Conservation (phyloP, 1,140 invertebrate species). For the Vollenhovia emeryi region DNA sequence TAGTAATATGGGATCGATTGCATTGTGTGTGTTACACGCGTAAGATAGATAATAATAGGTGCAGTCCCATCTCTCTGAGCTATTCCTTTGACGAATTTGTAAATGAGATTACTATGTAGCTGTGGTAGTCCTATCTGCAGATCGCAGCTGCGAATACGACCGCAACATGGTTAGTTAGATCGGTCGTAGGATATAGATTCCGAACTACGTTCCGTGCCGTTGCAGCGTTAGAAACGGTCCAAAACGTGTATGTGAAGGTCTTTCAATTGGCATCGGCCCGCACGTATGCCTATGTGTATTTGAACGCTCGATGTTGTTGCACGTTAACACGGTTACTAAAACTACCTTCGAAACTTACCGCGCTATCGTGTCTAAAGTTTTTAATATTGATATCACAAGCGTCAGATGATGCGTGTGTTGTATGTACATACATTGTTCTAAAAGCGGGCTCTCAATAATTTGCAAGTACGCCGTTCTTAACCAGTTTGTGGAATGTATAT, state of each 20-base stretch:
- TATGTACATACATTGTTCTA: background rate
- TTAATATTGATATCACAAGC: background rate
- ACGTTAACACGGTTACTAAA: background rate
- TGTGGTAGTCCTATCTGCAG: conserved; percentile 24
- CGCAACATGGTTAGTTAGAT: conserved; percentile 33
- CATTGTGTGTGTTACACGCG: conserved; percentile 5
- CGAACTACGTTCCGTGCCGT: background rate
- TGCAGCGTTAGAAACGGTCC: conserved; percentile 30
- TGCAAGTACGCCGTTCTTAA: background rate
- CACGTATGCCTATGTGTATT: background rate
- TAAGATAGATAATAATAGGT: conserved; percentile 14
- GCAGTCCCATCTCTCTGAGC: conserved; percentile 17
- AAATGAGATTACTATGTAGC: conserved; percentile 58
- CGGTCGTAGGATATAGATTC: conserved; percentile 33
- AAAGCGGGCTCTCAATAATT: background rate
- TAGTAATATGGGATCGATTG: conserved; percentile 21
- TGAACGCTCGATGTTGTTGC: background rate
- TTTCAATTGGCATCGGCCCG: background rate
- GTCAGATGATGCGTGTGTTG: background rate
- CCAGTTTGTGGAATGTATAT: background rate
- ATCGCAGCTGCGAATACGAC: conserved; percentile 25
- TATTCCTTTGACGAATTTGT: conserved; percentile 62
- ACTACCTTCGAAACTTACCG: background rate
- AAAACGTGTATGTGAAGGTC: background rate
- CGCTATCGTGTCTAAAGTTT: background rate